Evolutionary conservation across 2,888 invertebrate genomes (phyloP).

Genomic region (Drosophila helvetica): DNA sequence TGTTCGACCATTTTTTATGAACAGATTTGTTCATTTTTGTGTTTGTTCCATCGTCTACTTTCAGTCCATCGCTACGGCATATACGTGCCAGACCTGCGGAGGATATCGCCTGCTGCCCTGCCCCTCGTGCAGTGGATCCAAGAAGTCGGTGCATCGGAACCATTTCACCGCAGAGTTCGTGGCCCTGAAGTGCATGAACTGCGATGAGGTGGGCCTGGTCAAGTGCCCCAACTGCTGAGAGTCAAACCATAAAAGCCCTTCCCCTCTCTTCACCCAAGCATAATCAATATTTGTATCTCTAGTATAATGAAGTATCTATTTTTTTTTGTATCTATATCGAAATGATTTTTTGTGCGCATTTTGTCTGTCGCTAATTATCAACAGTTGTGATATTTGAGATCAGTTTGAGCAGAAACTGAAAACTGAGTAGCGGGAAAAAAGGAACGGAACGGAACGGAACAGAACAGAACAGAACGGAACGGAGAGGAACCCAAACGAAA

Average conservation of each 20-base stretch:
- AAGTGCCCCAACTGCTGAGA: slow-evolving; percentile 92
- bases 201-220: slow-evolving; percentile 97
- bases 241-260: slow-evolving; percentile 3
- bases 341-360: slow-evolving; percentile 43
- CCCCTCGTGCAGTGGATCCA: slow-evolving; percentile 96
- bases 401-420: slow-evolving; percentile 37
- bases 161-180: slow-evolving; percentile 97
- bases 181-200: slow-evolving; percentile 96
- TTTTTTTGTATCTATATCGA: slow-evolving; percentile 39
- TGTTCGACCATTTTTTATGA: not conserved
- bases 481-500: slow-evolving; percentile 4
- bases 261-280: not conserved
- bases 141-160: slow-evolving; percentile 96
- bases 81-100: slow-evolving; percentile 94
- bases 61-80: slow-evolving; percentile 90
- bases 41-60: not conserved
- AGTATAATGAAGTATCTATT: slow-evolving; percentile 17
- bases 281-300: slow-evolving; percentile 20
- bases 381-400: slow-evolving; percentile 71
- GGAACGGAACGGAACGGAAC: slow-evolving; percentile 29
- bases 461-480: slow-evolving; percentile 12
- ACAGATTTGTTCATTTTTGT: not conserved
- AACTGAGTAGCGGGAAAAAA: slow-evolving; percentile 19
- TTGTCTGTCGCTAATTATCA: slow-evolving; percentile 65
- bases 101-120: slow-evolving; percentile 96